A percentile compares a stretch with the other conserved stretches of the same genome.
phyloP scores from a whole-genome alignment of 1,140 invertebrate genomes.

The Neotoxoptera formosana region DNA sequence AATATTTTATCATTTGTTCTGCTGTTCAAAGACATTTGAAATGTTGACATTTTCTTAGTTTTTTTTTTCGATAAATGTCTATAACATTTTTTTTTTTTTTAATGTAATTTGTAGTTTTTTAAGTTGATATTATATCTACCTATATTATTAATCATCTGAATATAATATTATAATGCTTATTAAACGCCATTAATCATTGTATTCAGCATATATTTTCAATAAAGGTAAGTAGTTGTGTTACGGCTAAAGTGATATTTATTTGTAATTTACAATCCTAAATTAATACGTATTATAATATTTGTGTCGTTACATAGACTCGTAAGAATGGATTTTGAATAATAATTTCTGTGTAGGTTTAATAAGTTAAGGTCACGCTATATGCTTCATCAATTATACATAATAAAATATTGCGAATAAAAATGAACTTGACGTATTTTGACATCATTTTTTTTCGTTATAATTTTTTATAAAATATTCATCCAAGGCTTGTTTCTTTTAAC shows the following conservation, averaged over 20 bases:
- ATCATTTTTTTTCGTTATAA: background rate
- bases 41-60: background rate
- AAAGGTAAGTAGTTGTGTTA: background rate
- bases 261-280: background rate
- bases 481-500: background rate
- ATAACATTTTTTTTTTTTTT: background rate
- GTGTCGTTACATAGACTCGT: no score
- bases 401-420: background rate
- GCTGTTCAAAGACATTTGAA: background rate
- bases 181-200: background rate
- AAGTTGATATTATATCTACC: background rate
- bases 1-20: background rate
- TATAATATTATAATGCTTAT: background rate
- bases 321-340: constrained; percentile 5
- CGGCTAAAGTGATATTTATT: background rate
- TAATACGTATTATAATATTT: background rate
- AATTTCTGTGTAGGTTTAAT: background rate
- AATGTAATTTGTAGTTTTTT: background rate
- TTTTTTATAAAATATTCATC: background rate
- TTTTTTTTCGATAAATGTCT: background rate
- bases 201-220: background rate
- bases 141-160: background rate
- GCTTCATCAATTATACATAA: background rate
- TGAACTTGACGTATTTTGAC: background rate
- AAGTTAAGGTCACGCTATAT: background rate